Evolutionary conservation across 2,113 vertebrate species (phyloP), one percentile per base, ranked within the genome.

Genomic region (Semicossyphus pulcher): DNA sequence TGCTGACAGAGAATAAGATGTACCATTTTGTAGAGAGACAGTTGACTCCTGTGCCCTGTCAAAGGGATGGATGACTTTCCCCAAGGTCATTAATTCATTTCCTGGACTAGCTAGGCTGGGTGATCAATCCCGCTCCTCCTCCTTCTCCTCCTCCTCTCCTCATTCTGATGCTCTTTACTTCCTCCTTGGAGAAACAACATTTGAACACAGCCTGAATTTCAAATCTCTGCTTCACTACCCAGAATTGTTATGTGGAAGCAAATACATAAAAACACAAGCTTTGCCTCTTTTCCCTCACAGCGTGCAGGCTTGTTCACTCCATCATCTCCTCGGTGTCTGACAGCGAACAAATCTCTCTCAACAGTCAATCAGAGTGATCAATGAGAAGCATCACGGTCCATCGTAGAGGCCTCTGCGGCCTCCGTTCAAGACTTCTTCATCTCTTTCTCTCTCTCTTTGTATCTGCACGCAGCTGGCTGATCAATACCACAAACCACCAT

Each of bases 71-170:
- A 92, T 81, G 59, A 52, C 83, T 92, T 75, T 74, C 56, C 34
- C 26, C 45, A 81, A 83, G 67, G 72, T 80, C 75, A 85, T 87
- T 85, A 60, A 84, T 87, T 78, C 42, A 74, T 87, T 82, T 85
- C 76, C 60, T 74, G 48, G 71, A 53, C 58, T 41, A 63, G 28
- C 45, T 59, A 61, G 45, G 42, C 58, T 32, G 28, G 62, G 53
- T 83, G 62, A 81, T 76, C 59, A 62, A 54, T 81, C 81, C 61
- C 3, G 0, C n/a, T 62, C 62, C 23, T 58, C 68, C 61, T 68
- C 67, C 67, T 63, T 45, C 18, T 49, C 51, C 16, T 54, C 26
- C 10, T 39, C 1, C 20, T 72, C 45, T 59, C 48, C 48, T 78
- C 32, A 56, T 64, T 61, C 21, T 4, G 12, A 36, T 41, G 51